Conservation (phyloP, 2,888 invertebrate genomes). For the Cataglyphis livida region DNA sequence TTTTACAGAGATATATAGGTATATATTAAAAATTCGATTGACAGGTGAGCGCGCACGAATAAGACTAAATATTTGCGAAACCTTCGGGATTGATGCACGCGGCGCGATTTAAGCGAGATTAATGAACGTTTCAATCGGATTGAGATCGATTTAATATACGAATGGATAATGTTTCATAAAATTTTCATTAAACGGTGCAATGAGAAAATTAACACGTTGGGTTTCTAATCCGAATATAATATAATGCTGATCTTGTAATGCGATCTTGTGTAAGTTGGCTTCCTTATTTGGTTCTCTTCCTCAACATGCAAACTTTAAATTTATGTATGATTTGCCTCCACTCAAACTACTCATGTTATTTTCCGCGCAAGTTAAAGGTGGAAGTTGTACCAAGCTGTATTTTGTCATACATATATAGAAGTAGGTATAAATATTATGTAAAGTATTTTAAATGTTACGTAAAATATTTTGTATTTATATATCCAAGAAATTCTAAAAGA, state of each 20-base stretch:
- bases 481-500: not conserved
- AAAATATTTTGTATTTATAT: not conserved
- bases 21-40: not conserved
- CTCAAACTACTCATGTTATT: not conserved
- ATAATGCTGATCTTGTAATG: not conserved
- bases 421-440: not conserved
- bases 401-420: not conserved
- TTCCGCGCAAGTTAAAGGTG: not conserved
- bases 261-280: conserved; percentile 13
- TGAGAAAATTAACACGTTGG: not conserved
- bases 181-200: not conserved
- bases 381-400: not conserved
- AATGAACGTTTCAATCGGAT: not conserved
- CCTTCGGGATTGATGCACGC: not conserved
- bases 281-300: not conserved
- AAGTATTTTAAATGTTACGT: not conserved
- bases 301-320: not conserved
- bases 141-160: conserved; percentile 8
- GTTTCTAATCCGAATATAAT: conserved; percentile 8
- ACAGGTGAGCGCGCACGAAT: not conserved
- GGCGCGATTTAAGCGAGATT: not conserved
- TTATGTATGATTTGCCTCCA: conserved; percentile 6
- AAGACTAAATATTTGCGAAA: conserved; percentile 11
- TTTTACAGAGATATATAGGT: not conserved
- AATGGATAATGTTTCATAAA: not conserved